These are phyloP conservation scores for Hemichromis elongatus DNA, from an alignment of 2,113 vertebrate genomes.

Conservation along the genomic window DNA sequence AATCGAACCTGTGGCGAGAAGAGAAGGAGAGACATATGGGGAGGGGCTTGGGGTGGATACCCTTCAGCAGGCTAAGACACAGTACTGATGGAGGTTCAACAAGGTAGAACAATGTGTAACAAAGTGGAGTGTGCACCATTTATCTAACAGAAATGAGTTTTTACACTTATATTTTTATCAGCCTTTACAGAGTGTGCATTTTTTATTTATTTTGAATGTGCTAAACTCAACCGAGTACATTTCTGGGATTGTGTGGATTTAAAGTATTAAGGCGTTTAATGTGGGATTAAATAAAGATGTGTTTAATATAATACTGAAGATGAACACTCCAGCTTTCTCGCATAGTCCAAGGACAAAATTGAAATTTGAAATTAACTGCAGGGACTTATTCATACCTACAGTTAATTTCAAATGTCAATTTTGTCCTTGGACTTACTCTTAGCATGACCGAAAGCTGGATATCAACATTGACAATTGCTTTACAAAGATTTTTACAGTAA, in stretches of 20 bases:
- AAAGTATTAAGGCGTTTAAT: neutral
- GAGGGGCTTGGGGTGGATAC: neutral
- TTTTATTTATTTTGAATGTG: neutral
- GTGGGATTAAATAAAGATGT: neutral
- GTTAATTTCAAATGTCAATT: too few relatives aligned
- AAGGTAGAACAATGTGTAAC: neutral
- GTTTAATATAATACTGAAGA: neutral
- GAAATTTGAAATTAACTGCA: neutral
- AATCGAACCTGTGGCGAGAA: slow-evolving; percentile 45
- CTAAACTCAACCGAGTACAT: neutral
- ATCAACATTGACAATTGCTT: neutral
- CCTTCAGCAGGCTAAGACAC: neutral
- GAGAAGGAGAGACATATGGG: neutral
- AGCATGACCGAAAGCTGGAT: neutral
- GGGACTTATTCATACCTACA: too few relatives aligned
- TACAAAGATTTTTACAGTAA: neutral
- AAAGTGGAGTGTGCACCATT: neutral
- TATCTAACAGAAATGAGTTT: neutral
- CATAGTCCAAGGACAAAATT: neutral
- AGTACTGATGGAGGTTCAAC: slow-evolving; percentile 15
- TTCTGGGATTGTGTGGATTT: neutral
- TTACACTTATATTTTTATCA: neutral
- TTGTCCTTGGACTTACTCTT: too few relatives aligned
- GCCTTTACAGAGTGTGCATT: neutral
- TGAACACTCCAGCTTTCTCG: neutral